Conservation (phyloP, 2,113 vertebrate species). For the Calyptomena viridis region DNA sequence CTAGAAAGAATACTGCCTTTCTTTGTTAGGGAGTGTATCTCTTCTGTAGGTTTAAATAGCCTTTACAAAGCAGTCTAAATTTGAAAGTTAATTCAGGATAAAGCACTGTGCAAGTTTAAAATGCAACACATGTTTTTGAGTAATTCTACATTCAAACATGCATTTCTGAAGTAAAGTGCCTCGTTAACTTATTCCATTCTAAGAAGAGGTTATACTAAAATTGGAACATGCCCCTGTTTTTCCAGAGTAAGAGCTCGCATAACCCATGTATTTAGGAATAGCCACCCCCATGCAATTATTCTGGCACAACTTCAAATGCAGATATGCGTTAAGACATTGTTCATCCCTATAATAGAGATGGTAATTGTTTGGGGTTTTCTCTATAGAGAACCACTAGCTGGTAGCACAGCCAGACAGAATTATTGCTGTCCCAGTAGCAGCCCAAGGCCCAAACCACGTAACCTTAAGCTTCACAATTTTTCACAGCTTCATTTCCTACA, state of each 20-base stretch:
- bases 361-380: neutral
- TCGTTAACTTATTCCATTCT: neutral
- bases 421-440: neutral
- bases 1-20: neutral
- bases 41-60: neutral
- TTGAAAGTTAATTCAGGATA: neutral
- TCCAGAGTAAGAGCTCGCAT: neutral
- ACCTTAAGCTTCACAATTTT: neutral
- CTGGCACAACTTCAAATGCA: neutral
- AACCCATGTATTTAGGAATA: neutral
- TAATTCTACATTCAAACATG: neutral
- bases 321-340: neutral
- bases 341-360: neutral
- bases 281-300: neutral
- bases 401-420: neutral
- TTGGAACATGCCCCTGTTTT: neutral
- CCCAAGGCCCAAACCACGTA: neutral
- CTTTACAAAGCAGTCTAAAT: neutral
- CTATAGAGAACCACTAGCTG: neutral
- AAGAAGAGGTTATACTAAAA: neutral
- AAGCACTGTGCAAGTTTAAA: neutral
- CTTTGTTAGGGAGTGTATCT: neutral
- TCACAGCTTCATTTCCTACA: neutral
- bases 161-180: neutral
- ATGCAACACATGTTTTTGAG: neutral